Evolutionary conservation across 2,113 vertebrate species (phyloP).

Genomic region (Cygnus atratus): DNA sequence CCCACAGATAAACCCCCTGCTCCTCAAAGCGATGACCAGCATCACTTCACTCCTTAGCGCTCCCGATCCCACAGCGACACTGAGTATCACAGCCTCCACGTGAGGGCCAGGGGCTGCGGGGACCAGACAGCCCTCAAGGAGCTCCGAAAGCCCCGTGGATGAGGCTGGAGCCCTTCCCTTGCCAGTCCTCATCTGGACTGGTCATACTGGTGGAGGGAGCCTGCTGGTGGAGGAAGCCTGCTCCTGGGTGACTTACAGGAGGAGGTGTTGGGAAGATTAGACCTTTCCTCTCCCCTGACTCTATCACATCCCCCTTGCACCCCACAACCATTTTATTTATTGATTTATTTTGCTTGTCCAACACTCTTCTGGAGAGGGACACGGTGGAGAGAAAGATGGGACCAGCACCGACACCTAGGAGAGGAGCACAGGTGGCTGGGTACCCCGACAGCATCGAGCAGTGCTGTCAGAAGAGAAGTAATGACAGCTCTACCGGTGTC

Average conservation of each 20-base stretch:
- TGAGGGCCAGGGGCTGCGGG: not conserved
- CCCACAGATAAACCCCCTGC: conserved; percentile 27
- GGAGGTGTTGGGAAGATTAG: not conserved
- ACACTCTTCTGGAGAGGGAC: not conserved
- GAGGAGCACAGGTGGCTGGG: too few species aligned
- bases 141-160: not conserved
- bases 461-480: not conserved
- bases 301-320: not conserved
- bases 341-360: not conserved
- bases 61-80: not conserved
- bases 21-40: not conserved
- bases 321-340: not conserved
- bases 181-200: not conserved
- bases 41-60: not conserved
- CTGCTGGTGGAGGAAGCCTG: not conserved
- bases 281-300: not conserved
- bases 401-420: not conserved
- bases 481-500: not conserved
- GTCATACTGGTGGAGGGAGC: not conserved
- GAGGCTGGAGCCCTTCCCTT: not conserved
- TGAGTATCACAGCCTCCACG: fast-evolving
- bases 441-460: fast-evolving
- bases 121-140: too few species aligned
- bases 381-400: not conserved
- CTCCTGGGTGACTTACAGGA: not conserved